These are phyloP conservation scores for Paracentrotus lividus DNA, from an alignment of 53 echinoderm and acorn worm species.

Conservation along the genomic window DNA sequence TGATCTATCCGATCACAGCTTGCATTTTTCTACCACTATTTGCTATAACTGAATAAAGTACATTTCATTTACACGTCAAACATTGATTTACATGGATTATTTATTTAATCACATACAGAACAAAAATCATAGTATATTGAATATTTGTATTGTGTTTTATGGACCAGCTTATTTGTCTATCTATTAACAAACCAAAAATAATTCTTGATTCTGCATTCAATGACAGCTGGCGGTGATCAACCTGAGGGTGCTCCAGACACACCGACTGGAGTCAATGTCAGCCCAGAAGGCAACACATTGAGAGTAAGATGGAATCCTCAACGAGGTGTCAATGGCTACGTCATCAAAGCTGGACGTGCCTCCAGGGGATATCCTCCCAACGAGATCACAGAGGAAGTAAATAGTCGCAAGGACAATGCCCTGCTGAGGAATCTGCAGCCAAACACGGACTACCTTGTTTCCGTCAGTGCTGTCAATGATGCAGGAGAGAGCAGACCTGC, in stretches of 20 bases:
- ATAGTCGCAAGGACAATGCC: conserved; percentile 15
- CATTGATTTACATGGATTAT: too few species aligned
- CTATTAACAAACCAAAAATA: too few species aligned
- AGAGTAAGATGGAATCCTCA: conserved; percentile 32
- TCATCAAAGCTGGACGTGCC: conserved; percentile 41
- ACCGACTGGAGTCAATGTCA: conserved; percentile 36
- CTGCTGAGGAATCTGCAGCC: conserved; percentile 44
- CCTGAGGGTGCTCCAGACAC: neutral
- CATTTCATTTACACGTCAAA: too few species aligned
- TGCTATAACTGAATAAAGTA: too few species aligned
- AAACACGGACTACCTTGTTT: conserved; percentile 40
- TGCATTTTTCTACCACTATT: too few species aligned
- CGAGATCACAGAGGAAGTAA: conserved; percentile 9
- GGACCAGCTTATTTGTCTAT: too few species aligned
- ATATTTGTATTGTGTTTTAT: too few species aligned
- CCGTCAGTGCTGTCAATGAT: conserved; percentile 49
- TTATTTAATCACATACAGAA: too few species aligned
- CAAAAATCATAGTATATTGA: too few species aligned
- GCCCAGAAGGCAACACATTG: conserved; percentile 38
- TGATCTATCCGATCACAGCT: too few species aligned
- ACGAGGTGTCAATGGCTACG: neutral
- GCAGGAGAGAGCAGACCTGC: conserved; percentile 61
- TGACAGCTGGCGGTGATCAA: neutral
- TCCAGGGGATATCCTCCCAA: conserved; percentile 29
- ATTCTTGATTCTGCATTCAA: neutral